Evolutionary conservation across 2,797 vertebrate species (phyloP).

Genomic region (Lemur catta): DNA sequence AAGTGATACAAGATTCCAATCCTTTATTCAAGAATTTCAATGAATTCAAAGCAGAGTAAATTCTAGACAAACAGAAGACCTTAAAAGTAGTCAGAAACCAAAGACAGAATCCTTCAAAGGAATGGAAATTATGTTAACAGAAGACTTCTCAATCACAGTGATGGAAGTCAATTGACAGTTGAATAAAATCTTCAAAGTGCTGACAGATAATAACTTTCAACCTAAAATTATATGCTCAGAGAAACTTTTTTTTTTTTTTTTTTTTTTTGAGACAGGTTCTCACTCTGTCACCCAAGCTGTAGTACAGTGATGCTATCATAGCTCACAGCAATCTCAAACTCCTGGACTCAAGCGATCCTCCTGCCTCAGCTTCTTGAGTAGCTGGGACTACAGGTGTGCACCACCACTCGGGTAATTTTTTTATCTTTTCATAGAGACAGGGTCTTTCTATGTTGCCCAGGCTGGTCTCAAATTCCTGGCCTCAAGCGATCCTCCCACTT

Average conservation of each 20-base stretch:
- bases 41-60: constrained; percentile 6
- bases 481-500: neutral
- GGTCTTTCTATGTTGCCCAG: no score
- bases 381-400: no score
- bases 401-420: no score
- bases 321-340: neutral
- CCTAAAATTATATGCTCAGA: neutral
- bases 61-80: neutral
- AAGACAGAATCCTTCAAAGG: constrained; percentile 8
- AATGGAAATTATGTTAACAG: neutral
- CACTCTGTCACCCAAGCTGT: neutral
- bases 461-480: neutral
- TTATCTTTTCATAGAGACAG: no score
- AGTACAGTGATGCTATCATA: neutral
- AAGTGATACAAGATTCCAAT: neutral
- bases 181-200: neutral
- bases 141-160: neutral
- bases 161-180: neutral
- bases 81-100: neutral
- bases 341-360: no score
- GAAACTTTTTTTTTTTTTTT: neutral
- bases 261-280: neutral
- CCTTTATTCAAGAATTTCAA: constrained; percentile 7
- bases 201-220: neutral
- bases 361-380: no score